Conservation (phyloP, 2,888 invertebrate genomes). For the Tupiocoris notatus region DNA sequence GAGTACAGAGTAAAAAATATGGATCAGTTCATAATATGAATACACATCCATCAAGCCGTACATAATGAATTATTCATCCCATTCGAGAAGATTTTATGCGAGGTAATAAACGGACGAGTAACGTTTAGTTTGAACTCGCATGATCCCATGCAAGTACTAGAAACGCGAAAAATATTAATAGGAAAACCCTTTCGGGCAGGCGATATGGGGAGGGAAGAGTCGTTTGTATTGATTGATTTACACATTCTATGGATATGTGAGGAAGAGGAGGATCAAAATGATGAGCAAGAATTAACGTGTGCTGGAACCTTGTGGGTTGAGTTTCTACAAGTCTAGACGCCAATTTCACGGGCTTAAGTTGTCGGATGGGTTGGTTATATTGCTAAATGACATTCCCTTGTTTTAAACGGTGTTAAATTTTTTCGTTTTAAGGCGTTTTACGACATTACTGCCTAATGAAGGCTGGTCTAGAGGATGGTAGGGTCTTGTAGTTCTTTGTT, state of each 20-base stretch:
- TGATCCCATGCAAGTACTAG: background rate
- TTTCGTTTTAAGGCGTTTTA: background rate
- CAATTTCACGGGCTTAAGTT: conserved; percentile 36
- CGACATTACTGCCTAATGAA: background rate
- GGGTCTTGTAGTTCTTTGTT: no score
- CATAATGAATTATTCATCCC: conserved; percentile 36
- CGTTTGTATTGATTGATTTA: conserved; percentile 34
- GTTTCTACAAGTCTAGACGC: conserved; percentile 23
- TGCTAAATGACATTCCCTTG: conserved; percentile 23
- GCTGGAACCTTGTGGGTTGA: background rate
- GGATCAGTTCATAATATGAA: no score
- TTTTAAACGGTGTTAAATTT: conserved; percentile 1
- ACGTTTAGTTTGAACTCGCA: conserved; percentile 4
- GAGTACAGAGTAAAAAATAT: no score
- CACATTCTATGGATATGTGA: conserved; percentile 12
- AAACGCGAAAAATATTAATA: conserved; percentile 36
- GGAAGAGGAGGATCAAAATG: conserved; percentile 1
- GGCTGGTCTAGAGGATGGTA: background rate
- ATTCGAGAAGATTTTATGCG: conserved; percentile 25
- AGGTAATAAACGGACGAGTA: conserved; percentile 25
- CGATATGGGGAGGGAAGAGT: background rate
- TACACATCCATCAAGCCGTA: conserved; percentile 28
- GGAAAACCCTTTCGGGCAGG: conserved; percentile 17
- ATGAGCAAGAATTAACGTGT: background rate
- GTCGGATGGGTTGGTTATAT: background rate